Conservation (phyloP, 1,140 invertebrate genomes). For the Plodia interpunctella region DNA sequence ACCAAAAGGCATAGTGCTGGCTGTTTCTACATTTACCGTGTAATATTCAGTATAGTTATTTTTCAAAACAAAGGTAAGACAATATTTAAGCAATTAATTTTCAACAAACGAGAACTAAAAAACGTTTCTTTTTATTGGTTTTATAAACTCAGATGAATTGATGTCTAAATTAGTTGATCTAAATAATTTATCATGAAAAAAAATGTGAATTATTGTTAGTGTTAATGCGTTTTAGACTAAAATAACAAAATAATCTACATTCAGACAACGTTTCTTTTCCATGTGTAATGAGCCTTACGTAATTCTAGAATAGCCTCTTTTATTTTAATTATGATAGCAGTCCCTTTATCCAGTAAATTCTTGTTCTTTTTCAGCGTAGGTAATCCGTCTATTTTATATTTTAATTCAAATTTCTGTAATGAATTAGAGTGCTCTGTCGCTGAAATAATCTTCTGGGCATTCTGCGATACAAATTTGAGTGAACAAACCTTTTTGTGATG, state of each 20-base stretch:
- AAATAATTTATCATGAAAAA: too few relatives aligned
- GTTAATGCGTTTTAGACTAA: too few relatives aligned
- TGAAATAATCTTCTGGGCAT: neutral
- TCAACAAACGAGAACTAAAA: too few relatives aligned
- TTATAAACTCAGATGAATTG: too few relatives aligned
- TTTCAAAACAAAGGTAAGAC: too few relatives aligned
- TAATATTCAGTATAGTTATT: too few relatives aligned
- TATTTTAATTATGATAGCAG: slow-evolving; percentile 1
- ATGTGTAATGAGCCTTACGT: neutral
- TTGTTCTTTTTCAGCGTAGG: neutral
- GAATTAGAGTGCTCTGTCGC: neutral
- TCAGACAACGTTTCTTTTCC: too few relatives aligned
- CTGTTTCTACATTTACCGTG: neutral
- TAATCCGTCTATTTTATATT: neutral
- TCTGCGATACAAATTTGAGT: neutral
- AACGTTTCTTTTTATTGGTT: too few relatives aligned
- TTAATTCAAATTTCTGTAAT: neutral
- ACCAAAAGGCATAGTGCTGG: neutral
- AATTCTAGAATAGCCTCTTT: neutral
- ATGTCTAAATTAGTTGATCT: too few relatives aligned
- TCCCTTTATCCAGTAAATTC: neutral
- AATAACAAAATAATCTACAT: too few relatives aligned
- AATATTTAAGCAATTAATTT: too few relatives aligned
- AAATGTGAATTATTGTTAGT: too few relatives aligned
- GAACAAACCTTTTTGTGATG: neutral